phyloP scores from a whole-genome alignment of 2,888 invertebrate genomes.

The Diarsia brunnea region DNA sequence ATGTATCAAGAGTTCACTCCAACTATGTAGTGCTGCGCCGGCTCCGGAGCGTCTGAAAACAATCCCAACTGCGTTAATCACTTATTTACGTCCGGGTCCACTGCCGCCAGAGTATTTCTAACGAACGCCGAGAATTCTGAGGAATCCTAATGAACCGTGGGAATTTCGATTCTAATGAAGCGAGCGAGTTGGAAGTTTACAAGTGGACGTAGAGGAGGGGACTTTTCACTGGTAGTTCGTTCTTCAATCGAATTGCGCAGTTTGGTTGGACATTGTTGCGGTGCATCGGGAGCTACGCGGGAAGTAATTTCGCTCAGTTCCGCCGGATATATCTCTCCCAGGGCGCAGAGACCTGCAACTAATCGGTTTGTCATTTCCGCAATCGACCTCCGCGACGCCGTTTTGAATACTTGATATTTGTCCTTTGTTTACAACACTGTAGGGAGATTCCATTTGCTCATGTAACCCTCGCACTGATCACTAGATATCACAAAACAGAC shows the following conservation, averaged over 20 bases:
- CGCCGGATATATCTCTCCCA: constrained; percentile 87
- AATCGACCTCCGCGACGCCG: constrained; percentile 82
- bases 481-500: constrained; percentile 3
- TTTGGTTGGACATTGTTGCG: constrained; percentile 81
- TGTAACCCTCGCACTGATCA: constrained; percentile 24
- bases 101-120: constrained; percentile 86
- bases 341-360: constrained; percentile 84
- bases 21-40: constrained; percentile 78
- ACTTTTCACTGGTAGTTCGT: constrained; percentile 74
- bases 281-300: constrained; percentile 80
- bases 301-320: constrained; percentile 86
- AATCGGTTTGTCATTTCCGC: constrained; percentile 89
- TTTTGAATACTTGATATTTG: constrained; percentile 83
- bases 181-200: constrained; percentile 76
- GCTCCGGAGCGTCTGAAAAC: constrained; percentile 83
- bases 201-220: constrained; percentile 66
- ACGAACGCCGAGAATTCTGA: constrained; percentile 87
- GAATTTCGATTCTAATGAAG: constrained; percentile 89
- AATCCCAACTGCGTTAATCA: constrained; percentile 90
- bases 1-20: constrained; percentile 86
- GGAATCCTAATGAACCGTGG: constrained; percentile 89
- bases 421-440: constrained; percentile 74
- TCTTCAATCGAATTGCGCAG: constrained; percentile 81
- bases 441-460: constrained; percentile 32
- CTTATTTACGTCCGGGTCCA: constrained; percentile 89